Percentiles rank a stretch among this genome's conserved stretches.
Evolutionary conservation across 1,140 invertebrate species (phyloP).

Genomic region (Holotrichia oblita): DNA sequence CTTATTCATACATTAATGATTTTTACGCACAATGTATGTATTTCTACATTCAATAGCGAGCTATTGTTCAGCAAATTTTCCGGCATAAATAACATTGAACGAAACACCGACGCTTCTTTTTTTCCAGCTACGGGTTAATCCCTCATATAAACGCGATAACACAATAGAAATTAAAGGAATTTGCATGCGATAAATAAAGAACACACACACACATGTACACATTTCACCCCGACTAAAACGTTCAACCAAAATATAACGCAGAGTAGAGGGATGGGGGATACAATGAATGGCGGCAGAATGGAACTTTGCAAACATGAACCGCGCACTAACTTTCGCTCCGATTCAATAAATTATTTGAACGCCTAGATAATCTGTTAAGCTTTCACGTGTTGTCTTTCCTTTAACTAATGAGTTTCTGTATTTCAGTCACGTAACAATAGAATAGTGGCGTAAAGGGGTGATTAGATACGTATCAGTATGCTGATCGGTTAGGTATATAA

Average conservation of each 20-base stretch:
- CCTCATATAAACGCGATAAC: conserved; percentile 17
- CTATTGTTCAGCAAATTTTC: conserved; percentile 22
- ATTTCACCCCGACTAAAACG: not conserved
- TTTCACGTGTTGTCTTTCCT: conserved; percentile 35
- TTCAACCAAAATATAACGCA: not conserved
- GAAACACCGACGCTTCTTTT: not conserved
- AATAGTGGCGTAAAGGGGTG: not conserved
- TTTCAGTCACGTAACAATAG: conserved; percentile 35
- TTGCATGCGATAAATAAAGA: conserved; percentile 20
- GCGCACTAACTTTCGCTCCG: conserved; percentile 17
- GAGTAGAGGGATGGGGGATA: not conserved
- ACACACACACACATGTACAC: not conserved
- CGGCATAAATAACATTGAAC: not conserved
- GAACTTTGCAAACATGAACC: conserved; percentile 26
- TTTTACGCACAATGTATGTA: too few relatives aligned
- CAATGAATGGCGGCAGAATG: not conserved
- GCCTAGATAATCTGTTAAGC: conserved; percentile 34
- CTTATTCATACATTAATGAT: too few relatives aligned
- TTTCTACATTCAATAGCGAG: too few relatives aligned
- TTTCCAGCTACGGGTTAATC: not conserved
- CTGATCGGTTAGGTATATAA: conserved; percentile 27
- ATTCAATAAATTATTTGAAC: conserved; percentile 36
- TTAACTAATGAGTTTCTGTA: conserved; percentile 34
- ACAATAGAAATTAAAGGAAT: conserved; percentile 15
- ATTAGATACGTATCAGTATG: conserved; percentile 34